phyloP scores from a whole-genome alignment of 2,888 invertebrate genomes.

The Rhogogaster chlorosoma region DNA sequence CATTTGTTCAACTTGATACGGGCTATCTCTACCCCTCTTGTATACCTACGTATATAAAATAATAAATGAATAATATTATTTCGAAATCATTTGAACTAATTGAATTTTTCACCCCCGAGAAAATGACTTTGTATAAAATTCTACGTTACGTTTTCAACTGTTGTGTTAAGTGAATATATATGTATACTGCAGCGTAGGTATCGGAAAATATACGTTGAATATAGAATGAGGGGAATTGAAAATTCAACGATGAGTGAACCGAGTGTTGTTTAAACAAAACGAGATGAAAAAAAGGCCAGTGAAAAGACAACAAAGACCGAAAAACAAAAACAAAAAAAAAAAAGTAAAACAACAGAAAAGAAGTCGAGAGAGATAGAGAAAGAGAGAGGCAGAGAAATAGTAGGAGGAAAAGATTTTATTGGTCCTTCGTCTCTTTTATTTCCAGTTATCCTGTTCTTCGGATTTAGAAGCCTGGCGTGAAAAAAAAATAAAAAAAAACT shows the following conservation, averaged over 20 bases:
- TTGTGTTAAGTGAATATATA: neutral
- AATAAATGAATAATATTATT: neutral
- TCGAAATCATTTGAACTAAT: neutral
- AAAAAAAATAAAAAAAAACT: neutral
- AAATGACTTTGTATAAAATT: neutral
- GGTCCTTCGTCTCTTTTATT: neutral
- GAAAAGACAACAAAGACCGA: neutral
- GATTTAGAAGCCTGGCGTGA: neutral
- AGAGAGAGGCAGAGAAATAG: neutral
- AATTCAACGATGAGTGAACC: neutral
- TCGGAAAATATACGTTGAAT: neutral
- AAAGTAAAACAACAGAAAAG: neutral
- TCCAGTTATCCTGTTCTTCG: neutral
- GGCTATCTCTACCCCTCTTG: neutral
- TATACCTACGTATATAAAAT: neutral
- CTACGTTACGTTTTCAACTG: neutral
- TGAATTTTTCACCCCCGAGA: neutral
- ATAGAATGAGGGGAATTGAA: constrained; percentile 23
- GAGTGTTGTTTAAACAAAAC: constrained; percentile 31
- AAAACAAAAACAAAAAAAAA: no score
- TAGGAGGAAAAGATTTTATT: neutral
- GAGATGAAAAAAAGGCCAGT: neutral
- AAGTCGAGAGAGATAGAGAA: neutral
- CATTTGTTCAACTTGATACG: neutral
- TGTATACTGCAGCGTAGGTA: constrained; percentile 2